Evolutionary conservation across 2,888 invertebrate species (phyloP).

Genomic region (Ptycholaimellus sp.): DNA sequence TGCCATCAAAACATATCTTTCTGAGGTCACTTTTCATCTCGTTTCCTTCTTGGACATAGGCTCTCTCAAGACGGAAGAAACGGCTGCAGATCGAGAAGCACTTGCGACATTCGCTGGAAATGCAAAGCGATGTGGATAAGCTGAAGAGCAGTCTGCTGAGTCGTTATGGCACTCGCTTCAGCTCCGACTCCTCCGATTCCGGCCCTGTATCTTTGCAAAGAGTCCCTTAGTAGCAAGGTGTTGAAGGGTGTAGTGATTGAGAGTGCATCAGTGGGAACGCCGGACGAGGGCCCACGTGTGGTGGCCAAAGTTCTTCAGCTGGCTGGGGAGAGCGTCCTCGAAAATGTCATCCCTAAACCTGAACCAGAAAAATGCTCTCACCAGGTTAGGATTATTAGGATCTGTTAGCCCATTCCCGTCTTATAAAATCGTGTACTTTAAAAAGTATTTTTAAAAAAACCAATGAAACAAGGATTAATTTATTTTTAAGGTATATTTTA

Average conservation of each 20-base stretch:
- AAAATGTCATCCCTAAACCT: slow-evolving; percentile 1
- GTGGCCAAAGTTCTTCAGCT: slow-evolving; percentile 7
- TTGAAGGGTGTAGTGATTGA: too few species aligned
- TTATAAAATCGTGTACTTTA: too few species aligned
- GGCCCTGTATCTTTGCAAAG: too few species aligned
- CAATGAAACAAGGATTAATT: too few species aligned
- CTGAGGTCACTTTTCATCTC: slow-evolving; percentile 2
- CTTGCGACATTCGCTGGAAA: slow-evolving; percentile 1
- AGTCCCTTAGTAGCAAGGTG: too few species aligned
- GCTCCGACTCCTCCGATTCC: neutral
- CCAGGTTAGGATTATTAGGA: too few species aligned
- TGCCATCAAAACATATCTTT: slow-evolving; percentile 1
- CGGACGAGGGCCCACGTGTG: neutral
- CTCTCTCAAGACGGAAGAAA: too few species aligned
- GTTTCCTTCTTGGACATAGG: too few species aligned
- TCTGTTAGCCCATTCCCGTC: too few species aligned
- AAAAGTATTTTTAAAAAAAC: too few species aligned
- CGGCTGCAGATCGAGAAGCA: neutral
- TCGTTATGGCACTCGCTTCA: slow-evolving; percentile 5
- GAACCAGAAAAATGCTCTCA: too few species aligned
- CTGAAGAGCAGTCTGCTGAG: slow-evolving; percentile 3
- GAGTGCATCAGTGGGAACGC: neutral
- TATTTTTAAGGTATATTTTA: too few species aligned
- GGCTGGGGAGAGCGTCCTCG: slow-evolving; percentile 5
- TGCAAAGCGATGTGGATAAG: slow-evolving; percentile 5